Evolutionary conservation across 2,888 invertebrate species (phyloP).

Genomic region (Cyclophora punctaria): DNA sequence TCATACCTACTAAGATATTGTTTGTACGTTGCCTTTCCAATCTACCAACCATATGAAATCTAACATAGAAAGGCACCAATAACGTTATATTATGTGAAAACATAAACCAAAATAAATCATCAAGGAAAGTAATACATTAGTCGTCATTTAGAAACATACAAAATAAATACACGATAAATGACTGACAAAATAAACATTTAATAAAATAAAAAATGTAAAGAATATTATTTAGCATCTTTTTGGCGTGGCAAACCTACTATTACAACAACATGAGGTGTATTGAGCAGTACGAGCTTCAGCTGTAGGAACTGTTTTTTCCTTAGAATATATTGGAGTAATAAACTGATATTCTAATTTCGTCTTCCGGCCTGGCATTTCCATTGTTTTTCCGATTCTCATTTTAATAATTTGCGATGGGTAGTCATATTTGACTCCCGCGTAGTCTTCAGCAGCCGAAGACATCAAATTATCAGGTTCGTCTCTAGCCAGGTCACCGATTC

Average conservation of each 20-base stretch:
- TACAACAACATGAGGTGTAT: slow-evolving; percentile 40
- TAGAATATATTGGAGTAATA: slow-evolving; percentile 44
- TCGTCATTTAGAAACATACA: too few species aligned
- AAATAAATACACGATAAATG: slow-evolving; percentile 7
- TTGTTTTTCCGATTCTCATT: slow-evolving; percentile 49
- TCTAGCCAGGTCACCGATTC: slow-evolving; percentile 54
- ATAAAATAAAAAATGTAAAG: slow-evolving; percentile 7
- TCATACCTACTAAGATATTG: too few species aligned
- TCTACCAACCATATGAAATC: too few species aligned
- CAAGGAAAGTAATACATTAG: too few species aligned
- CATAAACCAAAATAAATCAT: too few species aligned
- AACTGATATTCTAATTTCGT: slow-evolving; percentile 63
- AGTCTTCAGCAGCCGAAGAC: slow-evolving; percentile 39
- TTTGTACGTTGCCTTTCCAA: too few species aligned
- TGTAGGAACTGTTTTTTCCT: slow-evolving; percentile 42
- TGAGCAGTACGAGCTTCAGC: slow-evolving; percentile 55
- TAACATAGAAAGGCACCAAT: too few species aligned
- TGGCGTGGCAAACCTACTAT: slow-evolving; percentile 31
- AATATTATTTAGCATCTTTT: slow-evolving; percentile 6
- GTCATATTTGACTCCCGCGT: slow-evolving; percentile 56
- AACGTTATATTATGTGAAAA: too few species aligned
- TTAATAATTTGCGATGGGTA: slow-evolving; percentile 57
- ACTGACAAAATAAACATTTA: slow-evolving; percentile 14
- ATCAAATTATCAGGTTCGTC: slow-evolving; percentile 54
- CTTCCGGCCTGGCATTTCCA: slow-evolving; percentile 59